Percentiles rank a stretch among this genome's conserved stretches.
phyloP scores from a whole-genome alignment of 2,113 vertebrate species.

The Myotis davidii region DNA sequence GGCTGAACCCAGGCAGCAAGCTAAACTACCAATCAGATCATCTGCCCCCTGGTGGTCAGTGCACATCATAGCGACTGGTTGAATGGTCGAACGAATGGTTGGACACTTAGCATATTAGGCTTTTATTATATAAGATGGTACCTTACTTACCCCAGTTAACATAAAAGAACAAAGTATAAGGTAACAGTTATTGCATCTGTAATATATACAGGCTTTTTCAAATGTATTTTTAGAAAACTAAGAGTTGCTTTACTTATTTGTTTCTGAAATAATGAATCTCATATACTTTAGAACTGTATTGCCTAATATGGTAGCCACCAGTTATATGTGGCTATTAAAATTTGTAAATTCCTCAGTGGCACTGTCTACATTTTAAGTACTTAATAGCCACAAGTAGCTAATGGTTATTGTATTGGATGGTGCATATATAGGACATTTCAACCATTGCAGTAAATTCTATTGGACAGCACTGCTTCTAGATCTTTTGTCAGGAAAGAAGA shows the following conservation, averaged over 20 bases:
- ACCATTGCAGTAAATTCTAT: neutral
- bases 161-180: neutral
- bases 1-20: too few relatives aligned
- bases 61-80: too few relatives aligned
- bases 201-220: neutral
- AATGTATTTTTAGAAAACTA: neutral
- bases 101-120: too few relatives aligned
- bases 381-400: neutral
- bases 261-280: conserved; percentile 2
- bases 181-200: neutral
- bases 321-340: neutral
- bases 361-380: neutral
- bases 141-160: neutral
- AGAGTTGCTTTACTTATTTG: neutral
- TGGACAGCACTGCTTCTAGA: neutral
- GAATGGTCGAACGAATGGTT: too few relatives aligned
- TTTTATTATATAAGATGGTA: too few relatives aligned
- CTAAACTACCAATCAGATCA: too few relatives aligned
- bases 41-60: too few relatives aligned
- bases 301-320: neutral
- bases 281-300: neutral
- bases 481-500: neutral
- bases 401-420: neutral
- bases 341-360: neutral
- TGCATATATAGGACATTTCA: neutral